Evolutionary conservation across 2,888 invertebrate genomes (phyloP), one percentile per base, ranked within the genome.

Genomic region (Actias luna): DNA sequence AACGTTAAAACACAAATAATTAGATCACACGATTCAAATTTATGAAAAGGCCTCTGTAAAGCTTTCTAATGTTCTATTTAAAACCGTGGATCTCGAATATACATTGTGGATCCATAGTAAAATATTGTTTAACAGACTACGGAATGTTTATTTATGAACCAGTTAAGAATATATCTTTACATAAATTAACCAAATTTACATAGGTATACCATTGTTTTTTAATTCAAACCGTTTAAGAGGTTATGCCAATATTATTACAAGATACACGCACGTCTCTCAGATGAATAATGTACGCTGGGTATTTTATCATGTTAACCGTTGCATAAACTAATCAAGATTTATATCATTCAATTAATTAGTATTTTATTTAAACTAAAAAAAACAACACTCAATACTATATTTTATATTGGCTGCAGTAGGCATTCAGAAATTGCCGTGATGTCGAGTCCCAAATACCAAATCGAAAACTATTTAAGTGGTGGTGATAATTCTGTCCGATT

Each of bases 91-190:
- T 50, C 46, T 25, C 22, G 22, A 50, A 50, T 22, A 50, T 50
- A 25, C 12, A 50, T 50, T 25, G 10, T 50, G 12, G n/a, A 50
- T 25, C 25, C 12, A 25, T 50, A 50, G 25, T 50, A 8, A 50
- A 25, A 50, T 25, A 50, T 10, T 50, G 25, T 50, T 25, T 50
- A 10, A 50, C 22, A 50, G 12, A 25, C 46, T 50, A 22, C 25
- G 46, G 46, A 50, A 50, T 50, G 46, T 50, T 50, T 50, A 50
- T 50, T 10, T 10, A 50, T 50, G 22, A 50, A 50, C 46, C 46
- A 10, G 25, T 25, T 50, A 50, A 22, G 12, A 12, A 46, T 10
- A 50, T 50, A 50, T 50, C 25, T 50, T 50, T 25, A 50, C 46
- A 50, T 50, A 50, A 18, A 42, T 42, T 42, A 42, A 42, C 42